Evolutionary conservation across 2,113 vertebrate genomes (phyloP).

Genomic region (Salvelinus sp.): DNA sequence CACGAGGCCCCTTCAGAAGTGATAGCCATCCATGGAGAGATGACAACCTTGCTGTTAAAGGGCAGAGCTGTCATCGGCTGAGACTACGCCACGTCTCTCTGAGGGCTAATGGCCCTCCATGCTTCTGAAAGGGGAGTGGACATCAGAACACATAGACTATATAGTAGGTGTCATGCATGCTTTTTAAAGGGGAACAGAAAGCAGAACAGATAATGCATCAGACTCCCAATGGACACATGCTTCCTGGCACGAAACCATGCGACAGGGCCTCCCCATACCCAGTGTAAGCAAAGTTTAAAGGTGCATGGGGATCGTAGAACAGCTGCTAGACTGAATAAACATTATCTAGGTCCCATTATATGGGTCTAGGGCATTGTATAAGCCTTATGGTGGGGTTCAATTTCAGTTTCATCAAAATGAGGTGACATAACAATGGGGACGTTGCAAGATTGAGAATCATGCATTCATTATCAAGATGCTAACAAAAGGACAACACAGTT

Average conservation of each 20-base stretch:
- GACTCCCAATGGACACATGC: neutral
- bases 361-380: no score
- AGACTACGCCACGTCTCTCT: constrained; percentile 52
- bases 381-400: no score
- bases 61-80: constrained; percentile 32
- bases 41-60: constrained; percentile 60
- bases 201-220: neutral
- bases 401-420: neutral
- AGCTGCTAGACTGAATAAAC: neutral
- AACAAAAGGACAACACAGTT: neutral
- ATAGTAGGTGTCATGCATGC: neutral
- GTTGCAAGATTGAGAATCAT: neutral
- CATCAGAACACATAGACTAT: neutral
- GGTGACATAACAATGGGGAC: neutral
- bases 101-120: constrained; percentile 43
- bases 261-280: neutral
- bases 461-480: neutral
- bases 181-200: neutral
- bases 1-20: constrained; percentile 27
- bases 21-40: constrained; percentile 51
- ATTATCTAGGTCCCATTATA: no score
- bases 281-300: neutral
- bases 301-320: neutral
- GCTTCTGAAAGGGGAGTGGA: constrained; percentile 2
- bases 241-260: neutral